phyloP scores from a whole-genome alignment of 2,113 vertebrate species.

The Cyphomyrus plagiostoma region DNA sequence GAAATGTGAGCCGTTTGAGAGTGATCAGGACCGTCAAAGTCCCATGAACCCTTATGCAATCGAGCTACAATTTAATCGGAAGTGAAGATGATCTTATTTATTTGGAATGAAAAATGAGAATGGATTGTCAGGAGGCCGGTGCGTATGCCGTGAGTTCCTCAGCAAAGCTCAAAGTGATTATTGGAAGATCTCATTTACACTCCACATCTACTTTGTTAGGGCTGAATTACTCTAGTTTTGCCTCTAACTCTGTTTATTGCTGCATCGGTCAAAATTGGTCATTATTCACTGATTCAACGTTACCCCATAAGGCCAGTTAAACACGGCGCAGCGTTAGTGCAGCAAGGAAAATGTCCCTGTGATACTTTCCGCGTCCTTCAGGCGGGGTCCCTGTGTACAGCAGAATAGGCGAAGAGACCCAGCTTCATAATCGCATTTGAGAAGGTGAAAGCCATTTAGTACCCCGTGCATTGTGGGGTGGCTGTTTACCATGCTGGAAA shows the following conservation, averaged over 20 bases:
- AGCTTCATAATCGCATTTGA: not conserved
- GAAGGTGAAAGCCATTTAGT: slow-evolving; percentile 18
- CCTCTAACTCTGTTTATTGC: not conserved
- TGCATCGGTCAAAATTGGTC: not conserved
- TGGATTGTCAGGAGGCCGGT: not conserved
- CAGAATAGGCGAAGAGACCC: not conserved
- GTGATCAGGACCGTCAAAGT: not conserved
- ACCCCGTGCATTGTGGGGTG: slow-evolving; percentile 12
- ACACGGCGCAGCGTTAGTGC: not conserved
- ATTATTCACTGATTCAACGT: not conserved
- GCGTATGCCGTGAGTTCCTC: not conserved
- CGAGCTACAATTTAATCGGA: not conserved
- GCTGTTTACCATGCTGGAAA: slow-evolving; percentile 22
- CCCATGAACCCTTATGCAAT: not conserved
- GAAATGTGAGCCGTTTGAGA: not conserved
- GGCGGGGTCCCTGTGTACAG: no score
- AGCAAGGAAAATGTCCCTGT: not conserved
- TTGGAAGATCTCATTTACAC: not conserved
- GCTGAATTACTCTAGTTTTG: not conserved
- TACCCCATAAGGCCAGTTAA: not conserved
- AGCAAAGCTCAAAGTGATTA: not conserved
- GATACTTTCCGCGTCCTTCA: not conserved
- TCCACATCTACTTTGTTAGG: not conserved
- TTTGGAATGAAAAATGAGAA: not conserved
- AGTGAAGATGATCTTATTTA: not conserved